Evolutionary conservation across 2,797 vertebrate species (phyloP).

Genomic region (Anableps anableps): DNA sequence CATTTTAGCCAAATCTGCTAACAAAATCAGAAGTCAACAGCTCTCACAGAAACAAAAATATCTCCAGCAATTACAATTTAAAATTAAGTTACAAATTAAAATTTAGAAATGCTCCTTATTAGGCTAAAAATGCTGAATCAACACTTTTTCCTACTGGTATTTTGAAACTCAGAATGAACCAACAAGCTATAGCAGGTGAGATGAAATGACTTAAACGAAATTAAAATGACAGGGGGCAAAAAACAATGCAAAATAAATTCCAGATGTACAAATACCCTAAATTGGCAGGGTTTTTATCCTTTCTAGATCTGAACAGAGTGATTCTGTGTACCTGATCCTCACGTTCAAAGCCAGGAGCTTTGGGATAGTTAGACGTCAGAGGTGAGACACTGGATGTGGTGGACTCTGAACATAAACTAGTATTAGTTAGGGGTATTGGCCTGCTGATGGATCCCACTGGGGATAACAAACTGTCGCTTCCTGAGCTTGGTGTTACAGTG

Average conservation of each 20-base stretch:
- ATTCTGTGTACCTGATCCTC: constrained; percentile 88
- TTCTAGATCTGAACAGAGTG: constrained; percentile 58
- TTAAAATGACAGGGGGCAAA: constrained; percentile 35
- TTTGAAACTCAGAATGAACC: constrained; percentile 8
- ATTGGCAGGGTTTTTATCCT: constrained; percentile 30
- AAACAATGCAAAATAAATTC: constrained; percentile 29
- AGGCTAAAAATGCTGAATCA: not conserved
- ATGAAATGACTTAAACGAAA: constrained; percentile 6
- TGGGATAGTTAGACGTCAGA: constrained; percentile 87
- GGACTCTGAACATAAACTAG: constrained; percentile 87
- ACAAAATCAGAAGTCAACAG: not conserved
- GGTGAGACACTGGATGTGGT: constrained; percentile 84
- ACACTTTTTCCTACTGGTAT: not conserved
- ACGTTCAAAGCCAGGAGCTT: constrained; percentile 90
- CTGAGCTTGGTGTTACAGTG: constrained; percentile 87
- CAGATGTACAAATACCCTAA: constrained; percentile 27
- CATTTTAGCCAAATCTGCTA: not conserved
- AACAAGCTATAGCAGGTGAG: not conserved
- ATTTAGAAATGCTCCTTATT: not conserved
- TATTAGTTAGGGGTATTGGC: constrained; percentile 86
- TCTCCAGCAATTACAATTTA: not conserved
- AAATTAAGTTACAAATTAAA: too few species aligned
- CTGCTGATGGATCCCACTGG: constrained; percentile 85
- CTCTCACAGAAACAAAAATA: not conserved
- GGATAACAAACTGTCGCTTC: constrained; percentile 88